Evolutionary conservation across 2,113 vertebrate species (phyloP).

Genomic region (Manacus vitellinus): DNA sequence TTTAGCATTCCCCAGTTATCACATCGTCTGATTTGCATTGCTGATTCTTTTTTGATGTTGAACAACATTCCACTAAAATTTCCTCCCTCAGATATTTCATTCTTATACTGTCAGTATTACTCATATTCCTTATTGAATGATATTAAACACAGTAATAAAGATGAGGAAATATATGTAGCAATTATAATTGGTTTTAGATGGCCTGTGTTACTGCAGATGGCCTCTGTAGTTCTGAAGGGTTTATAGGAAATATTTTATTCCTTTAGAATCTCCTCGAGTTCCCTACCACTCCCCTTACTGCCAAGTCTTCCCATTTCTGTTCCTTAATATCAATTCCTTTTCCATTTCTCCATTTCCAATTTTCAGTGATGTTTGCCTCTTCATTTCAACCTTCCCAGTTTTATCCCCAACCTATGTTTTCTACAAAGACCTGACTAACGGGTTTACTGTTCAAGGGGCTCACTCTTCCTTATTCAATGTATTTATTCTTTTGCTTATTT

Average conservation of each 20-base stretch:
- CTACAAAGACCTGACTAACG: not conserved
- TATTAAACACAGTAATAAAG: not conserved
- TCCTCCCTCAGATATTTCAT: slow-evolving; percentile 44
- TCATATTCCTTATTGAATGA: slow-evolving; percentile 13
- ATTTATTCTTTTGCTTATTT: not conserved
- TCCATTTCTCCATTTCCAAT: not conserved
- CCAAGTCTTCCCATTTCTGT: not conserved
- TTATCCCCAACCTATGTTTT: not conserved
- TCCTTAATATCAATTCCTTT: not conserved
- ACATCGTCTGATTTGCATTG: slow-evolving; percentile 35
- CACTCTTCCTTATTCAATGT: not conserved
- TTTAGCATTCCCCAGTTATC: slow-evolving; percentile 19
- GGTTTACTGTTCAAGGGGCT: not conserved
- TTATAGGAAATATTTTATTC: not conserved
- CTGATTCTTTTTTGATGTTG: slow-evolving; percentile 56
- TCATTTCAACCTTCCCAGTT: not conserved
- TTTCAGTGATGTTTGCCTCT: not conserved
- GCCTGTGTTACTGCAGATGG: not conserved
- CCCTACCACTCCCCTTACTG: not conserved
- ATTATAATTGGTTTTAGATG: not conserved
- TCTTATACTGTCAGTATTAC: not conserved
- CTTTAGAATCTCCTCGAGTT: not conserved
- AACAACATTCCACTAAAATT: slow-evolving; percentile 49
- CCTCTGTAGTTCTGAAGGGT: not conserved
- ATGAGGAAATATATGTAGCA: not conserved